Evolutionary conservation across 2,888 invertebrate species (phyloP).

Genomic region (Taphrorychus bicolor): DNA sequence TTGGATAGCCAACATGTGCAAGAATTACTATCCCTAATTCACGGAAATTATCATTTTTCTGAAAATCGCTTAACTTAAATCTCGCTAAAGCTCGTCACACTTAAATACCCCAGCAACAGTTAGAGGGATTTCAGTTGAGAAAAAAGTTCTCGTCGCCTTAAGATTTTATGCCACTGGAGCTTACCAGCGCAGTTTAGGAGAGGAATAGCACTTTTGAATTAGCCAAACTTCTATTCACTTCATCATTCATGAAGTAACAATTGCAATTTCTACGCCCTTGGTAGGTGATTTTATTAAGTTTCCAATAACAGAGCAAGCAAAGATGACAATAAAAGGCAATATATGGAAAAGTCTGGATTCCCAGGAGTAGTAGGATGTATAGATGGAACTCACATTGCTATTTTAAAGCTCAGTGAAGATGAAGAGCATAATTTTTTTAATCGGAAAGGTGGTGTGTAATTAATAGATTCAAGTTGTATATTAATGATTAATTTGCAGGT

Average conservation of each 20-base stretch:
- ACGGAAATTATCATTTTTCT: conserved; percentile 19
- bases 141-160: background rate
- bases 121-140: background rate
- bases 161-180: conserved; percentile 3
- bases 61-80: conserved; percentile 15
- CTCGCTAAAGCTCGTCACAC: too few species aligned
- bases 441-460: background rate
- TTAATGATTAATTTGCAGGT: background rate
- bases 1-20: conserved; percentile 21
- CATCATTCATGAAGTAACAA: background rate
- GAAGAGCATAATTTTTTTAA: conserved; percentile 4
- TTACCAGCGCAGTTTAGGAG: background rate
- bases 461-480: background rate
- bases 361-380: background rate
- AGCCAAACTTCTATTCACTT: background rate
- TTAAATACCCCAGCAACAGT: background rate
- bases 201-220: background rate
- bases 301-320: background rate
- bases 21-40: conserved; percentile 5
- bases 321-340: background rate
- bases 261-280: background rate
- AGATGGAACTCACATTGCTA: background rate
- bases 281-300: background rate
- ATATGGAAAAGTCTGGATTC: background rate
- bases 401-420: background rate